Percentiles rank a stretch among this genome's conserved stretches.
Evolutionary conservation across 2,113 vertebrate genomes (phyloP).

Genomic region (Pristiophorus japonicus): DNA sequence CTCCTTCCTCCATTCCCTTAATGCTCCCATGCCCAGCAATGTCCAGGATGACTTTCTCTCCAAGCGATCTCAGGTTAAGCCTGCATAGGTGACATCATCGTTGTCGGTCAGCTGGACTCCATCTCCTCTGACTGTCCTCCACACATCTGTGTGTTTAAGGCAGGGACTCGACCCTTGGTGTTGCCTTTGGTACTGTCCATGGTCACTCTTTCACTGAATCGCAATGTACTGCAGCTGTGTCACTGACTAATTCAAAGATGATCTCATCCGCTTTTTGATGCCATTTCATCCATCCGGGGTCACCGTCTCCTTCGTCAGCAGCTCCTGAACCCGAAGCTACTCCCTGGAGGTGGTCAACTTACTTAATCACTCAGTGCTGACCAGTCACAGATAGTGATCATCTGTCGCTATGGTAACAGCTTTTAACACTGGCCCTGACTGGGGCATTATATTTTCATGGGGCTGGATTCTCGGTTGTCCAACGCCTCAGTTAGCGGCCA

Average conservation of each 20-base stretch:
- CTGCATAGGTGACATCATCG: background rate
- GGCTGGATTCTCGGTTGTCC: too few relatives aligned
- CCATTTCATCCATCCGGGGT: background rate
- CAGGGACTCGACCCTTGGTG: background rate
- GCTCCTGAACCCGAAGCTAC: background rate
- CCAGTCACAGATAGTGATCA: background rate
- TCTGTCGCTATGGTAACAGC: background rate
- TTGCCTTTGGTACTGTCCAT: background rate
- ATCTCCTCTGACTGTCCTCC: background rate
- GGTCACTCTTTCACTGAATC: background rate
- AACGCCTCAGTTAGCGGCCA: too few relatives aligned
- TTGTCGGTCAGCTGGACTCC: background rate
- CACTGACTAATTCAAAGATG: background rate
- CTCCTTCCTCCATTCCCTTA: too few relatives aligned
- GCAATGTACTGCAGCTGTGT: background rate
- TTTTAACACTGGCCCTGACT: background rate
- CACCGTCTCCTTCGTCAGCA: background rate
- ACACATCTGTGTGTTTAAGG: background rate
- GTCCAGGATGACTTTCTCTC: background rate
- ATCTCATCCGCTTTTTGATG: background rate
- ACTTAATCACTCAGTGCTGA: background rate
- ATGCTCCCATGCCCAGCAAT: background rate
- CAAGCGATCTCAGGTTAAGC: background rate
- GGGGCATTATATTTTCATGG: background rate
- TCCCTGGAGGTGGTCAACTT: background rate